phyloP scores from a whole-genome alignment of 2,113 vertebrate species.

The Phylloscopus whistleri region DNA sequence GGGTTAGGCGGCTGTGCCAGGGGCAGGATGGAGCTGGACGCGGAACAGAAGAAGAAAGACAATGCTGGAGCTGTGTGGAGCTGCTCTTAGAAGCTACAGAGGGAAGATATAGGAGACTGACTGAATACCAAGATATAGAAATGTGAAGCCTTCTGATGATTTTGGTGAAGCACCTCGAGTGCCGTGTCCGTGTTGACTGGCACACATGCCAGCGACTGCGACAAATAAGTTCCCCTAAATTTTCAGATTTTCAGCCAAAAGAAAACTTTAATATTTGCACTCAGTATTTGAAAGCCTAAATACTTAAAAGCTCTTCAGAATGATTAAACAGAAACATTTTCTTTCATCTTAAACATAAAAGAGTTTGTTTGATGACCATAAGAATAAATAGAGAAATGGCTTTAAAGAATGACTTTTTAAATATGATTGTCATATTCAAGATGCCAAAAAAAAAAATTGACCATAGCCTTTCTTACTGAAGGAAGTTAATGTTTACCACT shows the following conservation, averaged over 20 bases:
- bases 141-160: too few species aligned
- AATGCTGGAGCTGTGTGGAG: too few species aligned
- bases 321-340: not conserved
- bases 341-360: conserved; percentile 18
- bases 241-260: not conserved
- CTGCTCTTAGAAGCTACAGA: too few species aligned
- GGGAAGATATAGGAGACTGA: too few species aligned
- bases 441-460: not conserved
- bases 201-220: too few species aligned
- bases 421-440: not conserved
- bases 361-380: not conserved
- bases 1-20: too few species aligned
- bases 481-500: not conserved
- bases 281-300: not conserved
- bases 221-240: rapidly evolving
- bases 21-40: too few species aligned
- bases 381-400: not conserved
- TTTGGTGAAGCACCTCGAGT: too few species aligned
- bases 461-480: not conserved
- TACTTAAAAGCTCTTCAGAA: not conserved
- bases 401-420: not conserved
- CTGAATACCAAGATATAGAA: too few species aligned
- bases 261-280: not conserved
- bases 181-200: too few species aligned
- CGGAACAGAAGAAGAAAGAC: too few species aligned